phyloP scores from a whole-genome alignment of 2,888 invertebrate species.

The Pimpla rufipes region DNA sequence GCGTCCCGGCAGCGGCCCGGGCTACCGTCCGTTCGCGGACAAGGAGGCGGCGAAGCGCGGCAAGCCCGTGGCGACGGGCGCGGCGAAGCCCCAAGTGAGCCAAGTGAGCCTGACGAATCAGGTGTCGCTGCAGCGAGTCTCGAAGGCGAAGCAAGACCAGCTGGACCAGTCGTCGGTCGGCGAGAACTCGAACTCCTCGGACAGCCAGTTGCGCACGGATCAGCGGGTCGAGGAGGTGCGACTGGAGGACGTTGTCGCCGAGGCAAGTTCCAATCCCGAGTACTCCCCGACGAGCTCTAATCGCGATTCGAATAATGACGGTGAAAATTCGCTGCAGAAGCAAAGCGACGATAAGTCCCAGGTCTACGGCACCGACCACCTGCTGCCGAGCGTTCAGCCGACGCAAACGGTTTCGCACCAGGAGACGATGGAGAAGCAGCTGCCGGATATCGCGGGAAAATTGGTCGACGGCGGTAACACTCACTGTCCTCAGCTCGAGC shows the following conservation, averaged over 20 bases:
- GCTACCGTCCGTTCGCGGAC: slow-evolving; percentile 82
- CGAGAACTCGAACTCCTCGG: slow-evolving; percentile 84
- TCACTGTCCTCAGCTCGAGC: slow-evolving; percentile 67
- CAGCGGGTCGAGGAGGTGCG: slow-evolving; percentile 84
- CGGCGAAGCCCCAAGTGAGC: slow-evolving; percentile 82
- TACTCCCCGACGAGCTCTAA: slow-evolving; percentile 80
- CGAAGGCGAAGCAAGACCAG: slow-evolving; percentile 80
- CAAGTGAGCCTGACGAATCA: slow-evolving; percentile 81
- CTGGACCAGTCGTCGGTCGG: slow-evolving; percentile 81
- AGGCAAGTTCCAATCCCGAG: slow-evolving; percentile 81
- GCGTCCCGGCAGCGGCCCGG: slow-evolving; percentile 76
- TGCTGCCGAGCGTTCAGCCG: slow-evolving; percentile 70
- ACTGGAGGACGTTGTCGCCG: slow-evolving; percentile 83
- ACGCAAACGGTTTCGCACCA: slow-evolving; percentile 69
- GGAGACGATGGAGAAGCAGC: slow-evolving; percentile 61
- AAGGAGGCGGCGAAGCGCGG: slow-evolving; percentile 80
- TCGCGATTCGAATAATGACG: slow-evolving; percentile 78
- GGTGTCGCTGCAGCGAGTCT: slow-evolving; percentile 81
- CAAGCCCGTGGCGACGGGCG: slow-evolving; percentile 81
- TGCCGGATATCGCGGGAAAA: slow-evolving; percentile 69
- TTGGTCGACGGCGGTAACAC: slow-evolving; percentile 73
- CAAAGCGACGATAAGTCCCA: slow-evolving; percentile 76
- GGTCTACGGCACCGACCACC: slow-evolving; percentile 73
- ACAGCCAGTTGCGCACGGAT: slow-evolving; percentile 81
- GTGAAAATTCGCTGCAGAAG: slow-evolving; percentile 78